Evolutionary conservation across 2,797 vertebrate species (phyloP).

Genomic region (Lagocephalus sceleratus): DNA sequence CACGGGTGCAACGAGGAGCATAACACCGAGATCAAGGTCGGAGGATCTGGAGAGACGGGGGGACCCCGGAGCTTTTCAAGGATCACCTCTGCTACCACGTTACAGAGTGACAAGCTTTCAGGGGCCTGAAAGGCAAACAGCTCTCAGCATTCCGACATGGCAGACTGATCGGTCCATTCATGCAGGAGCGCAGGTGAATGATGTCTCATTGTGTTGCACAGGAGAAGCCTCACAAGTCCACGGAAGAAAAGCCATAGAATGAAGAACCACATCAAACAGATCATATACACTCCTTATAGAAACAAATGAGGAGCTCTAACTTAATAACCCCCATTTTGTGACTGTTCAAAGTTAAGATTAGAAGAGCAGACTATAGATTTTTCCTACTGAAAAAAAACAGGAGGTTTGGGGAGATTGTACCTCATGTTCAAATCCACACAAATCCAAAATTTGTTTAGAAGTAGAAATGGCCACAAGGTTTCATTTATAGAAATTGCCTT

Average conservation of each 20-base stretch:
- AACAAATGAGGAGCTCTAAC: conserved; percentile 4
- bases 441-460: too few relatives aligned
- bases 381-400: too few relatives aligned
- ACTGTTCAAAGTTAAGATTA: too few relatives aligned
- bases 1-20: conserved; percentile 38
- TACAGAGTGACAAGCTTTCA: conserved; percentile 62
- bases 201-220: conserved; percentile 25
- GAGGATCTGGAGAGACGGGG: conserved; percentile 48
- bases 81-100: conserved; percentile 53
- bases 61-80: conserved; percentile 50
- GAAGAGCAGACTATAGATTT: too few relatives aligned
- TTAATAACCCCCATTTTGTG: too few relatives aligned
- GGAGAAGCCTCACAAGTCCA: conserved; percentile 51
- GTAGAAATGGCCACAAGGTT: too few relatives aligned
- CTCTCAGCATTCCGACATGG: conserved; percentile 63
- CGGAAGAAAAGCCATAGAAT: conserved; percentile 41
- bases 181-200: conserved; percentile 2
- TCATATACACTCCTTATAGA: conserved; percentile 28
- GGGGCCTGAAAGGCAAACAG: conserved; percentile 68
- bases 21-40: conserved; percentile 61
- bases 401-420: too few relatives aligned
- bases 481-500: too few relatives aligned
- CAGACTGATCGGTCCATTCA: conserved; percentile 56
- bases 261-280: conserved; percentile 9
- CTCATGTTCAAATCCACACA: too few relatives aligned